phyloP scores from a whole-genome alignment of 2,113 vertebrate genomes.

The Rattus rattus region DNA sequence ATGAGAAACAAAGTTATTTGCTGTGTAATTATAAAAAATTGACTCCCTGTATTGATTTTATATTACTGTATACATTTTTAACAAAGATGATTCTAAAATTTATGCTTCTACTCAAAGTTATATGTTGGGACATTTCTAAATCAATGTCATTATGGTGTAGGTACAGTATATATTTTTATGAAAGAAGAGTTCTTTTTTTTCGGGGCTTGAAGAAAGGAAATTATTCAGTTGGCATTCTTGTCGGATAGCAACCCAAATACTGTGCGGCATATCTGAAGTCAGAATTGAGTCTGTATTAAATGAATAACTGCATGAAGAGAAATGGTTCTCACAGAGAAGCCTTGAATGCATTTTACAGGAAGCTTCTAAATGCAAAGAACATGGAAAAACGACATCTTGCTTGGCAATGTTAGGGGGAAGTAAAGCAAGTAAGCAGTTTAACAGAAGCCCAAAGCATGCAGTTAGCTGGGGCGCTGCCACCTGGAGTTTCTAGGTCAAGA shows the following conservation, averaged over 20 bases:
- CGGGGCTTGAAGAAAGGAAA: not conserved
- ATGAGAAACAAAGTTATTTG: not conserved
- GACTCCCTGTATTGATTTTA: not conserved
- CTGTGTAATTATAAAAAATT: not conserved
- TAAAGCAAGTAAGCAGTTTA: not conserved
- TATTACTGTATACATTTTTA: not conserved
- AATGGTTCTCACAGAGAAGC: not conserved
- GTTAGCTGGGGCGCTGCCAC: not conserved
- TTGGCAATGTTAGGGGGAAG: not conserved
- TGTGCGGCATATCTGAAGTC: not conserved
- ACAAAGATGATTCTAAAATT: not conserved
- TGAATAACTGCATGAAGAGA: not conserved
- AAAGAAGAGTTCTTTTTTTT: not conserved
- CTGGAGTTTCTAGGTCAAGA: not conserved
- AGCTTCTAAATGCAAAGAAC: not conserved
- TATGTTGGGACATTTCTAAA: not conserved
- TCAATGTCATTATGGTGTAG: not conserved
- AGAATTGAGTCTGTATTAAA: not conserved
- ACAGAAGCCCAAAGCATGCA: not conserved
- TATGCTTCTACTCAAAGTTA: not conserved
- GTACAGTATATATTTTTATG: not conserved
- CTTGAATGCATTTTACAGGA: not conserved
- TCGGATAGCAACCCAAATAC: not conserved
- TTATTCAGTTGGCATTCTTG: not conserved
- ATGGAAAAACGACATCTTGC: not conserved